Evolutionary conservation across 2,888 invertebrate species (phyloP), one percentile per base, ranked within the genome.

Genomic region (Amblyjoppa proteus): DNA sequence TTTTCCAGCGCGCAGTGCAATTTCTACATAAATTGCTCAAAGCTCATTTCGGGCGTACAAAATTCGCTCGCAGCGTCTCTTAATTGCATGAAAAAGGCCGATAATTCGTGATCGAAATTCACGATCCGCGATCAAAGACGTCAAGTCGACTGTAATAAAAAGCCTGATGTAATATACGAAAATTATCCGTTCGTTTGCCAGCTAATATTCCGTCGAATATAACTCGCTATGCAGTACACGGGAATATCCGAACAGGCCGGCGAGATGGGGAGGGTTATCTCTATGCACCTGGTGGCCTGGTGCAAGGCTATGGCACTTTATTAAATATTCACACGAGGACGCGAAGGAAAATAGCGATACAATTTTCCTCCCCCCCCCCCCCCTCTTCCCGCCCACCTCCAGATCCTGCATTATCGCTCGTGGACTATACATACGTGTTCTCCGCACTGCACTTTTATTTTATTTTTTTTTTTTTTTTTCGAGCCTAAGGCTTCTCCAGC

Each of bases 311-410:
- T 83, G 83, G 45, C 80, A 77, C 77, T 83, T 83, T 81, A 83
- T 85, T 85, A 85, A 85, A 85, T 85, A 85, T 85, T 85, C 75
- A 85, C 83, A 74, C 76, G 83, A 81, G 83, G 69, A 80, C 69
- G 76, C 64, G 80, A 69, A 80, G 73, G 73, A 83, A 85, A 81
- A 76, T 61, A 83, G 71, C 83, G 76, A 83, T 85, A 85, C 80
- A 76, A 83, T 85, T 85, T 85, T 81, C 80, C 76, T 82, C 68
- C 73, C 68, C 53, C 58, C 16, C 20, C 69, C 61, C 71, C 13
- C 25, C 25, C 13, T 20, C 41, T 25, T 38, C 16, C 9, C 38
- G 38, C 38, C 38, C 9, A 2, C 0, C 38, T 56, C 11, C 9
- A 74, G 56, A 34, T 76, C 53, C 49, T 71, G 45, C 76, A 83